Percentiles rank a stretch among this genome's conserved stretches.
phyloP scores from a whole-genome alignment of 1,140 invertebrate genomes.

The Holotrichia oblita region DNA sequence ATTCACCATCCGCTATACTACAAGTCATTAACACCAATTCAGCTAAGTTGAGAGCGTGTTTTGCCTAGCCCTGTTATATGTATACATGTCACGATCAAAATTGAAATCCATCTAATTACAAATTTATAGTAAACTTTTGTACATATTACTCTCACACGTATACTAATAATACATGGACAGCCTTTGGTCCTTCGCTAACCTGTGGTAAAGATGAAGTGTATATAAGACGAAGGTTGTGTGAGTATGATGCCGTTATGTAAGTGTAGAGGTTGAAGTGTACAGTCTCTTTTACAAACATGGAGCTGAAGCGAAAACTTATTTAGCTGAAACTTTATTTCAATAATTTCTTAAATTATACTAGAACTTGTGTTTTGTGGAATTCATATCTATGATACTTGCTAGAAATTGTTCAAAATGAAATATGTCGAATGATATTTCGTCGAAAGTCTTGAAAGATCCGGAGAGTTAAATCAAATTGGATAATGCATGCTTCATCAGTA shows the following conservation, averaged over 20 bases:
- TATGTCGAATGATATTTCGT: too few relatives aligned
- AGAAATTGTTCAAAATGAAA: too few relatives aligned
- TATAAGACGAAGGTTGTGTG: background rate
- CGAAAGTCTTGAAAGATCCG: too few relatives aligned
- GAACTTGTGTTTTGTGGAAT: too few relatives aligned
- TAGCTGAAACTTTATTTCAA: too few relatives aligned
- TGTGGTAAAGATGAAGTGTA: background rate
- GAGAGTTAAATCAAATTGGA: too few relatives aligned
- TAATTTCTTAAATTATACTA: too few relatives aligned
- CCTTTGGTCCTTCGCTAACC: background rate
- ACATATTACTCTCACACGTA: background rate
- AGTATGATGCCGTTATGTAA: background rate
- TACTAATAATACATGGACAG: background rate
- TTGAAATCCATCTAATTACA: constrained; percentile 40
- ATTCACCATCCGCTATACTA: background rate
- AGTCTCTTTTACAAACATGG: background rate
- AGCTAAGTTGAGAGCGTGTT: background rate
- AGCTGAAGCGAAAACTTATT: too few relatives aligned
- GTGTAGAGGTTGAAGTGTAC: background rate
- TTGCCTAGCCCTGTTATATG: background rate
- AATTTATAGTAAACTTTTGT: constrained; percentile 43
- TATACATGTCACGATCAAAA: constrained; percentile 25
- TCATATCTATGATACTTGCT: too few relatives aligned
- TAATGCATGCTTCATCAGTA: too few relatives aligned
- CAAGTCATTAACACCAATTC: constrained; percentile 30